Evolutionary conservation across 1,140 invertebrate species (phyloP).

Genomic region (Ostrea denselamellosa): DNA sequence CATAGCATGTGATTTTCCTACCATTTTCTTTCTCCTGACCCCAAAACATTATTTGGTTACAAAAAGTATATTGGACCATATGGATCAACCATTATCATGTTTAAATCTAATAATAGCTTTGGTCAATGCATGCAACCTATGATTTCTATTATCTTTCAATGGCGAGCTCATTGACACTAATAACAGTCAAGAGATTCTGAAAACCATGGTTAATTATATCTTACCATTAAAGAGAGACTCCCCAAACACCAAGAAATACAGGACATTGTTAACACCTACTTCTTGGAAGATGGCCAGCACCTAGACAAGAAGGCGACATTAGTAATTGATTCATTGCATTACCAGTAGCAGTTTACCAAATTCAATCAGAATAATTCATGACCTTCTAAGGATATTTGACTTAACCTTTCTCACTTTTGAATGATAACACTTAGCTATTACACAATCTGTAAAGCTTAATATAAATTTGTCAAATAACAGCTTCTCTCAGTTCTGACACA

Average conservation of each 20-base stretch:
- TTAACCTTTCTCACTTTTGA: neutral
- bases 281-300: slow-evolving; percentile 99
- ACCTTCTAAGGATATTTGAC: neutral
- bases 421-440: neutral
- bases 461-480: neutral
- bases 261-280: slow-evolving; percentile 97
- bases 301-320: slow-evolving; percentile 59
- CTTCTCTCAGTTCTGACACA: neutral
- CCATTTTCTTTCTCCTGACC: too few species aligned
- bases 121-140: too few species aligned
- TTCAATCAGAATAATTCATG: neutral
- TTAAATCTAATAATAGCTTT: too few species aligned
- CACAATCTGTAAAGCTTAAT: too few species aligned
- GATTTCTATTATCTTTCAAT: too few species aligned
- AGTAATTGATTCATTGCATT: slow-evolving; percentile 19
- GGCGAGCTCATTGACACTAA: too few species aligned
- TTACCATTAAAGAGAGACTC: slow-evolving; percentile 94
- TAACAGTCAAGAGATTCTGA: neutral
- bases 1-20: too few species aligned
- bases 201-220: neutral
- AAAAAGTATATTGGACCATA: too few species aligned
- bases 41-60: too few species aligned
- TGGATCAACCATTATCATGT: too few species aligned
- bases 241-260: slow-evolving; percentile 99
- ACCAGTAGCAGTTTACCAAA: neutral